phyloP scores from a whole-genome alignment of 2,888 invertebrate genomes.

The Chrysina gloriosa region DNA sequence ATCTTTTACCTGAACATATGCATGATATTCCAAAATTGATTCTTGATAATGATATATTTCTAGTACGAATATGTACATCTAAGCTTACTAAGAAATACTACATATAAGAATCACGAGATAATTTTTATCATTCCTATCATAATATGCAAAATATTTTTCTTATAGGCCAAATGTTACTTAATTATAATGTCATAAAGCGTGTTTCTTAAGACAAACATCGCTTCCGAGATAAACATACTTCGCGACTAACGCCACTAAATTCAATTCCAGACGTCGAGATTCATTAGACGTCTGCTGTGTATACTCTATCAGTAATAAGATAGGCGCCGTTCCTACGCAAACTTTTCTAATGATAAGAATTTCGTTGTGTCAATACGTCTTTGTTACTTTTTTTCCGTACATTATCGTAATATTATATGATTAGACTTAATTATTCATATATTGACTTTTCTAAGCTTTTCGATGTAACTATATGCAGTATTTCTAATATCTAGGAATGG shows the following conservation, averaged over 20 bases:
- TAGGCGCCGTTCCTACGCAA: background rate
- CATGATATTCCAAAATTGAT: too few relatives aligned
- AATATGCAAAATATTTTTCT: background rate
- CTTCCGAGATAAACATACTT: conserved; percentile 13
- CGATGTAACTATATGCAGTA: too few relatives aligned
- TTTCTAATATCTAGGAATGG: too few relatives aligned
- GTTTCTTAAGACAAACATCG: conserved; percentile 15
- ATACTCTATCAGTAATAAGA: background rate
- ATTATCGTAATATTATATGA: too few relatives aligned
- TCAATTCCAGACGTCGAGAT: background rate
- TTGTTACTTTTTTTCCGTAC: background rate
- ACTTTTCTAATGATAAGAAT: conserved; percentile 2
- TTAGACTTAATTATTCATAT: too few relatives aligned
- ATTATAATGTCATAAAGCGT: conserved; percentile 14
- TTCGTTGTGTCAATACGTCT: background rate
- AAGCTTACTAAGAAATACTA: too few relatives aligned
- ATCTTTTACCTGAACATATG: too few relatives aligned
- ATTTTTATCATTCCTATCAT: background rate
- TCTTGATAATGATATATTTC: too few relatives aligned
- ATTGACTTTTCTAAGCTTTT: too few relatives aligned
- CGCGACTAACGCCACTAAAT: conserved; percentile 12
- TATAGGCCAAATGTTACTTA: background rate
- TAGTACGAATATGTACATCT: too few relatives aligned
- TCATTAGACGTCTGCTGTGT: background rate
- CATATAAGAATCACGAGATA: background rate